Base-by-base conservation (phyloP, 2,113 vertebrate species). In the Ciconia stormi region DNA sequence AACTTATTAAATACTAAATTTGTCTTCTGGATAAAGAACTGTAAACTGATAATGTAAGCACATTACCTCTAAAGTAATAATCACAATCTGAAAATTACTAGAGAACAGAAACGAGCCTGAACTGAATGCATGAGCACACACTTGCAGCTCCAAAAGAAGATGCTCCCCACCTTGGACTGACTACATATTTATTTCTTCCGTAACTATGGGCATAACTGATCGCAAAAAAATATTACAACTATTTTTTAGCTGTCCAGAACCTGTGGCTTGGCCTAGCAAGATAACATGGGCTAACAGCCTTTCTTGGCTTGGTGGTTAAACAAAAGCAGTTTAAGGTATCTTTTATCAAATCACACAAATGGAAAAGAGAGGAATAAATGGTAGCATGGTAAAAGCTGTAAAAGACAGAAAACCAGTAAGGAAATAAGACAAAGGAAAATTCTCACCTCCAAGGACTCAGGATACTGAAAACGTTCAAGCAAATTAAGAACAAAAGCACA, bases 251-350 rank as follows among this genome's bases (percentile, higher is more conserved):
- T 46, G 12, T 82, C 20, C 59, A 87, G n/a, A 89, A 47, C 3
- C 19, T 26, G 18, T 50, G 47, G 32, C 36, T 73, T 46, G 38
- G 53, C 14, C 0, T 0, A 90, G 4, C 38, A 65, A 70, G 13
- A 40, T 18, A 76, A 70, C 2, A 36, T 5, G 6, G 36, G 19
- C 69, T 87, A 87, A 89, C 49, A 62, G 16, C 4, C 3, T 1
- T 73, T 47, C 38, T 23, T 66, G 15, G 9, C 74, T 55, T 89
- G 7, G 8, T 46, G 20, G 40, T 46, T 78, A 63, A 95, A 78
- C 13, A 91, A 81, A 91, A 56, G 23, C 36, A 76, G 34, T 49
- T 93, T 65, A 85, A 79, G 46, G 7, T n/a, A 74, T 30, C n/a
- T 19, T 90, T 62, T 49, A 79, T 52, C 6, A 59, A 91, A 87